Evolutionary conservation across 2,113 vertebrate genomes (phyloP).

Genomic region (Raja brachyura): DNA sequence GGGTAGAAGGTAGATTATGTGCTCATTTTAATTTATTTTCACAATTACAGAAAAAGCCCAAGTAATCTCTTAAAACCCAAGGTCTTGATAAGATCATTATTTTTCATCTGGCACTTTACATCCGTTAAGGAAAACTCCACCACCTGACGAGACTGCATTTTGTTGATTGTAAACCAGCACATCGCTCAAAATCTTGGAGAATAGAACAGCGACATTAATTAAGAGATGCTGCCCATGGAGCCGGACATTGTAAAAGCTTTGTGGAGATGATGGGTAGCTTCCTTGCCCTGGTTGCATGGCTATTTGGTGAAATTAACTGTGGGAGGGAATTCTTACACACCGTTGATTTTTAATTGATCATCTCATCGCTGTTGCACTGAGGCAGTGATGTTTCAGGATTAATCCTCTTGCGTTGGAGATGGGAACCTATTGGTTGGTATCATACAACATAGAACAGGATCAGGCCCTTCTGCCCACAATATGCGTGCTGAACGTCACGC

Average conservation of each 20-base stretch:
- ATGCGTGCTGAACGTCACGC: no score
- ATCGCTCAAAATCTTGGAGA: background rate
- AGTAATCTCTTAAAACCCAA: background rate
- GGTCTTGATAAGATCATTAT: background rate
- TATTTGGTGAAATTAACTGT: conserved; percentile 4
- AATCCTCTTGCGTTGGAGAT: background rate
- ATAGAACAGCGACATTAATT: background rate
- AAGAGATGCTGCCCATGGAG: background rate
- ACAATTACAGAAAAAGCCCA: background rate
- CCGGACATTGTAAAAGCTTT: background rate
- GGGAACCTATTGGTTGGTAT: background rate
- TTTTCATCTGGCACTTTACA: background rate
- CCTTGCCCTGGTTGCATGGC: background rate
- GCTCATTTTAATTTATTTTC: background rate
- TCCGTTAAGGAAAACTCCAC: background rate
- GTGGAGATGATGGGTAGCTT: background rate
- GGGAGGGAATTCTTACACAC: background rate
- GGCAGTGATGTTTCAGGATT: background rate
- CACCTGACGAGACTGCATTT: background rate
- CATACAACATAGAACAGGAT: no score
- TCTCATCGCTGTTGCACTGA: background rate
- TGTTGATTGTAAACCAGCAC: background rate
- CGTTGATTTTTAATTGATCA: background rate
- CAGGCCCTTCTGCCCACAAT: no score
- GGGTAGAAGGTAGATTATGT: background rate